These are phyloP conservation scores for Enteromius argenteus DNA, from an alignment of 2,797 vertebrate species.

Conservation along the genomic window DNA sequence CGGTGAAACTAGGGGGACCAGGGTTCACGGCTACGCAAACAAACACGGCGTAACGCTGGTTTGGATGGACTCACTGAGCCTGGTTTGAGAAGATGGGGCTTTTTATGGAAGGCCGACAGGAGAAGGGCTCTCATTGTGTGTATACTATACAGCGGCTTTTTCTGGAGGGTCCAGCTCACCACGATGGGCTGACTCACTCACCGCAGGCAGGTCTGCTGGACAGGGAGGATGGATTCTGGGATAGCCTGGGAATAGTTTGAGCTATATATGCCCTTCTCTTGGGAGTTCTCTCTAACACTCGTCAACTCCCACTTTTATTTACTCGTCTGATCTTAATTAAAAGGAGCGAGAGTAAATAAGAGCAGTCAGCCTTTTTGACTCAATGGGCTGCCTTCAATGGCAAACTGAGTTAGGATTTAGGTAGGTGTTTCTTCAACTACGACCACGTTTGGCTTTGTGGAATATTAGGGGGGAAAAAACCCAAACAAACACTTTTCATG, in stretches of 20 bases:
- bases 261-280: conserved; percentile 68
- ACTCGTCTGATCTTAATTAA: conserved; percentile 60
- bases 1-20: conserved; percentile 59
- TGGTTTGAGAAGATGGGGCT: conserved; percentile 70
- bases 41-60: conserved; percentile 68
- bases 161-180: conserved; percentile 57
- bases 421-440: background rate
- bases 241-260: conserved; percentile 69
- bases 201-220: conserved; percentile 68
- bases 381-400: conserved; percentile 56
- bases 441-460: background rate
- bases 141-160: conserved; percentile 61
- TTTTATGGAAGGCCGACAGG: conserved; percentile 59
- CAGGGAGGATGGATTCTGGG: conserved; percentile 53
- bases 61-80: conserved; percentile 63
- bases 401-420: conserved; percentile 7
- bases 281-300: conserved; percentile 59
- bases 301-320: conserved; percentile 61
- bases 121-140: conserved; percentile 65
- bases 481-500: background rate
- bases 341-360: conserved; percentile 58
- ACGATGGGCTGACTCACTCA: conserved; percentile 67
- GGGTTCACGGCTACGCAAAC: conserved; percentile 69
- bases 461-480: background rate
- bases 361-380: conserved; percentile 37